A percentile compares a stretch with the other conserved stretches of the same genome.
These are phyloP conservation scores for Ianthella basta DNA, from an alignment of 37 sponge, comb jelly and placozoan genomes.

Conservation along the genomic window DNA sequence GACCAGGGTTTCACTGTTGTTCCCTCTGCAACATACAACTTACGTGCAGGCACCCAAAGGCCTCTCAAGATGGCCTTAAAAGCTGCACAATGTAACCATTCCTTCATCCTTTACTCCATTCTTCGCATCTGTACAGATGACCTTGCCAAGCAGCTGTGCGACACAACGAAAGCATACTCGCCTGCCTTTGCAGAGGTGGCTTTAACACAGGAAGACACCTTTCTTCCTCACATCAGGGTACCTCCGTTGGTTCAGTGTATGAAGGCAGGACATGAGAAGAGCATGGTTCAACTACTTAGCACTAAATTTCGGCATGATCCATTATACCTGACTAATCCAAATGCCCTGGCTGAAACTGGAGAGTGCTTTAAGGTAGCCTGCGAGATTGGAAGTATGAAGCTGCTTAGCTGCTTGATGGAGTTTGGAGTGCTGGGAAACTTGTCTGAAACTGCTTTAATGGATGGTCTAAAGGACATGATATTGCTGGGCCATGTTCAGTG, in stretches of 20 bases:
- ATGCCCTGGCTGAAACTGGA: not conserved
- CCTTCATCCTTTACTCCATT: not conserved
- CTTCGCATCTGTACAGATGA: not conserved
- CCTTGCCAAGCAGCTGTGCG: not conserved
- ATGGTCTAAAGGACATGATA: not conserved
- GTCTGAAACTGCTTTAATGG: not conserved
- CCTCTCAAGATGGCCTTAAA: too few relatives aligned
- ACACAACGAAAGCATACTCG: not conserved
- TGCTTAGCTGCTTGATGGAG: conserved; percentile 12
- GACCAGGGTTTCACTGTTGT: not conserved
- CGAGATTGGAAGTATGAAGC: not conserved
- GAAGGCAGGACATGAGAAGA: not conserved
- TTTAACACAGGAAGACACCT: not conserved
- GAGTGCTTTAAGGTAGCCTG: not conserved
- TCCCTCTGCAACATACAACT: not conserved
- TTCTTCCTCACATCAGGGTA: conserved; percentile 4
- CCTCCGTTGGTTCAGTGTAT: not conserved
- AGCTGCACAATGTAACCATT: not conserved
- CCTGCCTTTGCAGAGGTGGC: conserved; percentile 18
- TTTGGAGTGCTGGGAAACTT: not conserved
- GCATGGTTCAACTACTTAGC: not conserved
- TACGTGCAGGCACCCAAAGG: not conserved
- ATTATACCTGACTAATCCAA: not conserved
- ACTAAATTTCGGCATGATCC: not conserved
- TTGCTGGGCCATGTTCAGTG: not conserved